These are phyloP conservation scores for Pasiphila rectangulata DNA, from an alignment of 2,888 invertebrate genomes.

Conservation along the genomic window DNA sequence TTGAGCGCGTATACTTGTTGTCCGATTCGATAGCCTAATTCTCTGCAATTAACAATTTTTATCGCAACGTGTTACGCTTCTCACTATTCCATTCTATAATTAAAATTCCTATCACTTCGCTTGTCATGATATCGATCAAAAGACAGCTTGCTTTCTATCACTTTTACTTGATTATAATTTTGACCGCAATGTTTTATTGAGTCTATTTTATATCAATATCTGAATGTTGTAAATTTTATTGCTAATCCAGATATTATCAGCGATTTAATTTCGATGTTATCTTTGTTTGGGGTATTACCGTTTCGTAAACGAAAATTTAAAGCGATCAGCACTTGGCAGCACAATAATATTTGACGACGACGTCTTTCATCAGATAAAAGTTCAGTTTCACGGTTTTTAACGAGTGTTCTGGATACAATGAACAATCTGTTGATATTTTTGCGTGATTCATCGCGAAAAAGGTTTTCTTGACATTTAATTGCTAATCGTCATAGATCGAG, in stretches of 20 bases:
- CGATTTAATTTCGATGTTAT: too few relatives aligned
- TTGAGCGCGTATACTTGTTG: neutral
- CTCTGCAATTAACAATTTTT: constrained; percentile 15
- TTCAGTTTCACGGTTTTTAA: neutral
- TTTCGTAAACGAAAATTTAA: neutral
- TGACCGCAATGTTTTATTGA: too few relatives aligned
- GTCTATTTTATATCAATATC: neutral
- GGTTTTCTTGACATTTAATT: too few relatives aligned
- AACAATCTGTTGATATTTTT: neutral
- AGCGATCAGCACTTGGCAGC: neutral
- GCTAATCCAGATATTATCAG: constrained; percentile 9
- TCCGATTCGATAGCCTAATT: neutral
- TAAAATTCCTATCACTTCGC: constrained; percentile 50
- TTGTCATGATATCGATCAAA: constrained; percentile 29
- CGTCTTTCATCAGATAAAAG: neutral
- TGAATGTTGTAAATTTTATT: constrained; percentile 7
- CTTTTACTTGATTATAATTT: constrained; percentile 28
- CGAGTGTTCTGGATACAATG: neutral
- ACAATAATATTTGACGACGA: neutral
- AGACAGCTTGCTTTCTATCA: constrained; percentile 25
- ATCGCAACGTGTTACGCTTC: constrained; percentile 36
- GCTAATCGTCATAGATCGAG: too few relatives aligned
- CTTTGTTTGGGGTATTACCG: neutral
- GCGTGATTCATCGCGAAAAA: too few relatives aligned
- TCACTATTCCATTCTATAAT: constrained; percentile 47